Evolutionary conservation across 1,140 invertebrate species (phyloP), one percentile per base, ranked within the genome.

Genomic region (Drosophila kurseongensis): DNA sequence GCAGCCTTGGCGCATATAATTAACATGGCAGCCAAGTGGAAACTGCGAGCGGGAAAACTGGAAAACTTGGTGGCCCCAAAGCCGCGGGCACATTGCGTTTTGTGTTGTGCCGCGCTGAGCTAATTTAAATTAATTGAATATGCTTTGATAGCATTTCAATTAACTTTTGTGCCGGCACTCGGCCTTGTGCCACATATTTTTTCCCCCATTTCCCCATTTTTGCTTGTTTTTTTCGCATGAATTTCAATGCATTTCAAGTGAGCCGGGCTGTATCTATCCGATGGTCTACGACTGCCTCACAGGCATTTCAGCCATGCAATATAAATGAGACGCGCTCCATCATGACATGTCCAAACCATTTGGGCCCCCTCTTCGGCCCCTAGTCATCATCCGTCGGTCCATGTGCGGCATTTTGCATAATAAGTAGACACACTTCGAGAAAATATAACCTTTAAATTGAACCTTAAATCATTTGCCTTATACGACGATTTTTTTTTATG

Each of bases 121-220:
- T 89, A 89, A 89, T 89, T 89, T 80, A 89, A 89, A 89, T 89
- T 89, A 88, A 89, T 89, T 69, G 84, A 89, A 89, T 89, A 89
- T 89, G 84, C 84, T 89, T 89, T 82, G 80, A 89, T 89, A 78
- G 84, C 80, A 77, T 75, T 89, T 89, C 84, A 89, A 89, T 89
- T 89, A 89, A 89, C 84, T 88, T 80, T 80, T 75, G 52, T 61
- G 66, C 72, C 72, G 42, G 42, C 61, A 40, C 27, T 35, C 72
- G 76, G 68, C 80, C 83, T 88, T 84, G 80, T 74, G 67, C 59
- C 60, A 74, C 60, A 77, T 57, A 77, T 57, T 77, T 68, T 68
- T 65, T 63, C 36, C 12, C 54, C 38, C n/a, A 6, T 18, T 58
- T 36, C 40, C 23, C 38, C 29, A 41, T 8, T 57, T 63, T 52